Base-by-base conservation (phyloP, 2,113 vertebrate species). In the Pipra filicauda region DNA sequence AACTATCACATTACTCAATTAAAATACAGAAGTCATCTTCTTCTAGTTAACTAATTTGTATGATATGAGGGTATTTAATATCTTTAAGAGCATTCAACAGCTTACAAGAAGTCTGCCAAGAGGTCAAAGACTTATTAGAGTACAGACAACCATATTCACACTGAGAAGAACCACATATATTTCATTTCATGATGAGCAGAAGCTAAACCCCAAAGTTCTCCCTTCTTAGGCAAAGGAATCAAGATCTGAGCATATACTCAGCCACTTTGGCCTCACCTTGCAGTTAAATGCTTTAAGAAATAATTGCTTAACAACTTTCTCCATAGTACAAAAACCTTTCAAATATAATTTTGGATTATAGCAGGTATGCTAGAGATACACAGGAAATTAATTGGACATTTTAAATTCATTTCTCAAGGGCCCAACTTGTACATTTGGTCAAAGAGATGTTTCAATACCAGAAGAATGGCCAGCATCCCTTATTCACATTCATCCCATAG, bases 1-100 rank as follows among this genome's bases (percentile, higher is more conserved):
- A 37, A 13, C 39, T 59, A 64, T 72, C 74, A 61, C 21, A 62
- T 61, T 57, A 31, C 22, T 69, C 66, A 67, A 23, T 78, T 59
- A 79, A 65, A 85, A 89, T 65, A 85, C 67, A 80, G 31, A 87
- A 91, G 9, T 71, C 43, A 49, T 44, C 16, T 49, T 82, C 66
- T 82, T 44, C 62, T 57, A 65, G 41, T 72, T 79, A 83, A 57
- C 48, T 72, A 8, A 88, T 96, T 95, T 79, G 70, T 78, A 85
- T 95, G 93, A 65, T 30, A 44, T 57, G 31, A 44, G 28, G 24
- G 21, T 71, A 88, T 82, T 94, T 95, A 93, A 96, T 96, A 95
- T 82, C 81, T 88, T 87, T 93, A 95, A 96, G 81, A 95, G 81
- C 92, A 89, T 88, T 85, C 71, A 91, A n/a, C 35, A 75, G 23